Conservation (phyloP, 2,888 invertebrate species). For the Caenorhabditis becei region DNA sequence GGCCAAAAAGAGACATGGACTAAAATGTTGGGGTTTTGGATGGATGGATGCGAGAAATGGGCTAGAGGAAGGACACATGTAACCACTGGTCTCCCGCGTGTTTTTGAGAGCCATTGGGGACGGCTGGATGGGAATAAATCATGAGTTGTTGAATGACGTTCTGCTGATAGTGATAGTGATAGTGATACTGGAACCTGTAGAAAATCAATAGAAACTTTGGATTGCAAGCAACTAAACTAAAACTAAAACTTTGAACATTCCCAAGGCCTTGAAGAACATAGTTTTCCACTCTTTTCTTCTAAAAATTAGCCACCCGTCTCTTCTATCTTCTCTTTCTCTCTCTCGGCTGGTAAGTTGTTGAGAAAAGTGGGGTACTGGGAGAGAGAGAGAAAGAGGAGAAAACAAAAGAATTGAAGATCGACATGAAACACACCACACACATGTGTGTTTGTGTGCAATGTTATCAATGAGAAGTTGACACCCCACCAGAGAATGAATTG, state of each 20-base stretch:
- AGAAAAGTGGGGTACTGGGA: too few species aligned
- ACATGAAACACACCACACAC: too few species aligned
- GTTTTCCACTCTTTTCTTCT: too few species aligned
- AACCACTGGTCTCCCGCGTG: neutral
- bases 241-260: conserved; percentile 5
- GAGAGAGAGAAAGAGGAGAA: too few species aligned
- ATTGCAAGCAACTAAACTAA: too few species aligned
- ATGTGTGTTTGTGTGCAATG: too few species aligned
- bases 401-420: too few species aligned
- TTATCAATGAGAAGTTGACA: too few species aligned
- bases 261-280: too few species aligned
- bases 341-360: neutral
- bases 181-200: too few species aligned
- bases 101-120: neutral
- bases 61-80: neutral
- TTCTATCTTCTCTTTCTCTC: neutral
- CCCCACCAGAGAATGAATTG: conserved; percentile 17
- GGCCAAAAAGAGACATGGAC: neutral
- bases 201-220: too few species aligned
- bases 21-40: neutral
- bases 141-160: neutral
- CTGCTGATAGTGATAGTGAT: too few species aligned
- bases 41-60: neutral
- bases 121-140: neutral
- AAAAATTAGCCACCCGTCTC: conserved; percentile 6